phyloP scores from a whole-genome alignment of 2,113 vertebrate species.

The Petrocephalus microphthalmus region DNA sequence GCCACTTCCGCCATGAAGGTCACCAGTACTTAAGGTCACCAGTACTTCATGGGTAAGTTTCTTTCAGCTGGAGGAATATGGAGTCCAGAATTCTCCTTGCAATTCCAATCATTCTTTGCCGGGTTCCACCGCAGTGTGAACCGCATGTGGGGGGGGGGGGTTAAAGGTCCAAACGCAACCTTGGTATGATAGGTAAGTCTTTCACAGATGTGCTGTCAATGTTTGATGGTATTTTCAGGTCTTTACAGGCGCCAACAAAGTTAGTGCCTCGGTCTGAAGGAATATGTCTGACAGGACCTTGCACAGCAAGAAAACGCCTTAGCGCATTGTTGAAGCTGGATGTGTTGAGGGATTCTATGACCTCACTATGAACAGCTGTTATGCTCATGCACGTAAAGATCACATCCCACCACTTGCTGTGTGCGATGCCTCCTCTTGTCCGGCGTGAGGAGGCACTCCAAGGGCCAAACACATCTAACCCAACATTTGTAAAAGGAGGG shows the following conservation, averaged over 20 bases:
- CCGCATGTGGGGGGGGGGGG: constrained; percentile 22
- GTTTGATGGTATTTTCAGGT: neutral
- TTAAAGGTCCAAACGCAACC: constrained; percentile 21
- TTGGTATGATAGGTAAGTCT: constrained; percentile 21
- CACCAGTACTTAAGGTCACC: constrained; percentile 17
- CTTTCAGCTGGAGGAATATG: neutral
- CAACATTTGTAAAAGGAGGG: neutral
- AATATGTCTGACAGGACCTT: neutral
- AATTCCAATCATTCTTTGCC: constrained; percentile 30
- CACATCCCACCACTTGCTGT: too few relatives aligned
- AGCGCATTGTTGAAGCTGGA: neutral
- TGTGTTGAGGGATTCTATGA: neutral
- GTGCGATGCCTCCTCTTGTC: too few relatives aligned
- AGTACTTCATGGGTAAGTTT: constrained; percentile 26
- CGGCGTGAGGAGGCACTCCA: too few relatives aligned
- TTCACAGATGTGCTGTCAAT: neutral
- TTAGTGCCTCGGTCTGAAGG: neutral
- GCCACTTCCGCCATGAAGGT: constrained; percentile 23
- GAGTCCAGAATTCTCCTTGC: constrained; percentile 26
- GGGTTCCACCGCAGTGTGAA: neutral
- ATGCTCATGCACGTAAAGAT: neutral
- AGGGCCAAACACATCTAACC: neutral
- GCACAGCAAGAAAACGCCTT: neutral
- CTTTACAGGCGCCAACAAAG: neutral
- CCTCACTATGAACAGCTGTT: neutral